Conservation (phyloP, 2,113 vertebrate genomes). For the Brevimyrus niger region DNA sequence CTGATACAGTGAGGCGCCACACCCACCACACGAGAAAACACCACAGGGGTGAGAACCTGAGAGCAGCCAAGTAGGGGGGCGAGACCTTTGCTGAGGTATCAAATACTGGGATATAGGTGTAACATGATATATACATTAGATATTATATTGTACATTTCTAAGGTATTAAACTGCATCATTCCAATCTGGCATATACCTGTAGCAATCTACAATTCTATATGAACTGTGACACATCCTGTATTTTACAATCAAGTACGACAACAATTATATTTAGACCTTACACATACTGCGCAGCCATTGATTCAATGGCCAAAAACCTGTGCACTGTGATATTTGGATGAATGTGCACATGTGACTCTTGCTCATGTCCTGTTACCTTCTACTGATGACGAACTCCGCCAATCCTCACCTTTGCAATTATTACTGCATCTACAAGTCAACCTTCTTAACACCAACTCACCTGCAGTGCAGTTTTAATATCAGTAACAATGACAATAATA, state of each 20-base stretch:
- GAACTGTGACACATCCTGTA: background rate
- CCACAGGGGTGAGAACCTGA: no score
- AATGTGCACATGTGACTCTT: background rate
- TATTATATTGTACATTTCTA: background rate
- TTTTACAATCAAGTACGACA: background rate
- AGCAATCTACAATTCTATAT: background rate
- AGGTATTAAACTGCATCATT: background rate
- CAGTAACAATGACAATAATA: background rate
- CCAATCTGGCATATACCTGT: background rate
- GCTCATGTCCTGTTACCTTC: background rate
- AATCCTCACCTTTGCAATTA: background rate
- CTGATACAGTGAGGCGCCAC: no score
- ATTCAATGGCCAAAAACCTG: background rate
- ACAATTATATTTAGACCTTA: background rate
- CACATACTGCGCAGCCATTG: background rate
- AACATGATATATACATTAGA: background rate
- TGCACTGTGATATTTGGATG: background rate
- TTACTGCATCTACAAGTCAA: background rate
- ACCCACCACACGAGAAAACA: no score
- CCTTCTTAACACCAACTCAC: background rate
- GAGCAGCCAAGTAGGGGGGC: no score
- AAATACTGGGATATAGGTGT: background rate
- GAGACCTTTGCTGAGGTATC: background rate
- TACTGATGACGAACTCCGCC: background rate
- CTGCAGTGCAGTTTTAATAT: background rate